Percentiles rank a stretch among this genome's conserved stretches.
Conservation (phyloP, 2,797 vertebrate species). For the Melopsittacus undulatus region DNA sequence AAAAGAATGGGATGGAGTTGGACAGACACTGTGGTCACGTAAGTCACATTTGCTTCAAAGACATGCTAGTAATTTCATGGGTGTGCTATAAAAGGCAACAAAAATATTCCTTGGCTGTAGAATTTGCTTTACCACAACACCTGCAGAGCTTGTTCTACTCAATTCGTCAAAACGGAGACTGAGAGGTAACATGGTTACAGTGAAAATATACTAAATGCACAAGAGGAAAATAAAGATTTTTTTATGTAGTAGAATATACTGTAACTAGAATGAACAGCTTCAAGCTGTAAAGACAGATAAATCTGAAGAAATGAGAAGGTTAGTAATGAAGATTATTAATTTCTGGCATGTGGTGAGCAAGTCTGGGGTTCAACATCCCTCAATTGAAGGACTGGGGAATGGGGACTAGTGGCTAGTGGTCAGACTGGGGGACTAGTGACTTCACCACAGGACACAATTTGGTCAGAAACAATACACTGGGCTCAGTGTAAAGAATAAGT, state of each 20-base stretch:
- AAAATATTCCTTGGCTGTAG: background rate
- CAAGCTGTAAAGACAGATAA: background rate
- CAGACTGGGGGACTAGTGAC: background rate
- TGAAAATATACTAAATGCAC: background rate
- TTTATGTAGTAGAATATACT: background rate
- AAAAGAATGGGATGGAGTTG: background rate
- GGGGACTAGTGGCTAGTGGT: background rate
- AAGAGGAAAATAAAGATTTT: background rate
- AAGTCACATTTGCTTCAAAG: background rate
- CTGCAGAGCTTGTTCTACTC: background rate
- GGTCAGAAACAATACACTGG: background rate
- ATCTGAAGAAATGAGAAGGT: background rate
- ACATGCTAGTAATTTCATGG: background rate
- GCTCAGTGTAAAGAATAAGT: background rate
- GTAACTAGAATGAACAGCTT: background rate
- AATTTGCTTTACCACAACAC: background rate
- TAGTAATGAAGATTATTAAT: background rate
- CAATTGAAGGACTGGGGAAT: background rate
- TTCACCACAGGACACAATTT: fast-evolving
- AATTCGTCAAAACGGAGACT: background rate
- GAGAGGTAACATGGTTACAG: background rate
- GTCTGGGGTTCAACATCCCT: background rate
- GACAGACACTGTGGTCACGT: background rate
- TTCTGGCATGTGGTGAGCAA: background rate
- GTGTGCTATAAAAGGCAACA: background rate